These are phyloP conservation scores for Plectropomus leopardus DNA, from an alignment of 2,113 vertebrate genomes.

Conservation along the genomic window DNA sequence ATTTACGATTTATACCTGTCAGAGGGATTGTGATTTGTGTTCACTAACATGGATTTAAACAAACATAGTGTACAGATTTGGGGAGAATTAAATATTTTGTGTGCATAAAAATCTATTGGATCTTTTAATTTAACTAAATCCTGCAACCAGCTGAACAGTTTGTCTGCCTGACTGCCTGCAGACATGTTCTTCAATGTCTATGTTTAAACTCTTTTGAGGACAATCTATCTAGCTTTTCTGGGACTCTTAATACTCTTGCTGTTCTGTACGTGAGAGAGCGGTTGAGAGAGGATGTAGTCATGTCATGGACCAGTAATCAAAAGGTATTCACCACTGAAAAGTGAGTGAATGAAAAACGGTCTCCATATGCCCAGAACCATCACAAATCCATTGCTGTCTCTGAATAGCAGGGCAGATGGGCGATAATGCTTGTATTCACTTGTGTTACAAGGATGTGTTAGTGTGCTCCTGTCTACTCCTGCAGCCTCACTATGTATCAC, in stretches of 20 bases:
- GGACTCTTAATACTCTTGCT: too few relatives aligned
- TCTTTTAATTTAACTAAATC: too few relatives aligned
- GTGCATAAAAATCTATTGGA: too few relatives aligned
- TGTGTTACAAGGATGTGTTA: conserved; percentile 59
- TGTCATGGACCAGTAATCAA: neutral
- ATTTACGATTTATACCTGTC: too few relatives aligned
- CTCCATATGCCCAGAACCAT: neutral
- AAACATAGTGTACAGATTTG: too few relatives aligned
- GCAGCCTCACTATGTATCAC: conserved; percentile 62
- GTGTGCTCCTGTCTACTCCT: conserved; percentile 34
- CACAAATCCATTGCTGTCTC: neutral
- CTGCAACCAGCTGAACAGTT: neutral
- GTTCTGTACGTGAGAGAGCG: neutral
- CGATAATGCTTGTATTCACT: conserved; percentile 45
- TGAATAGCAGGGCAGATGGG: neutral
- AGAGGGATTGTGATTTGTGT: too few relatives aligned
- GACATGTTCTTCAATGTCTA: neutral
- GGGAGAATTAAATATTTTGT: too few relatives aligned
- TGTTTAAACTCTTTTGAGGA: too few relatives aligned
- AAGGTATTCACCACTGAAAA: neutral
- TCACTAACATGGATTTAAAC: too few relatives aligned
- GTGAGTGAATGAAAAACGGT: conserved; percentile 7
- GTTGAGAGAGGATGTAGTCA: neutral
- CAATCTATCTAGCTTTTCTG: too few relatives aligned
- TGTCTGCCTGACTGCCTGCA: neutral